These are phyloP conservation scores for Drosophila subsilvestris DNA, from an alignment of 2,888 invertebrate genomes.

Conservation along the genomic window DNA sequence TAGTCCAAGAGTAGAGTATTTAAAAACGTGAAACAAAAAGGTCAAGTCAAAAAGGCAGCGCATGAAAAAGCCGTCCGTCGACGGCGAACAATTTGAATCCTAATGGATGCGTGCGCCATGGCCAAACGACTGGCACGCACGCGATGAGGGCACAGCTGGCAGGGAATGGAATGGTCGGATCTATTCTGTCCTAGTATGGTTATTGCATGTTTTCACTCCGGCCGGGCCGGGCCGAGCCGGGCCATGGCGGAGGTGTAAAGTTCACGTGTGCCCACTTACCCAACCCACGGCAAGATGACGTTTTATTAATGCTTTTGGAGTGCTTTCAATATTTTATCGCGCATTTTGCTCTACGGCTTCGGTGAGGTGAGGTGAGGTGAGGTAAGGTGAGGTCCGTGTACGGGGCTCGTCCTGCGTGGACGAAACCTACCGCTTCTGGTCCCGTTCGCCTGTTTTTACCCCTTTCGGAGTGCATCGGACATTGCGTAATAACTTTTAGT, in stretches of 20 bases:
- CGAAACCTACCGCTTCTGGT: conserved; percentile 60
- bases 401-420: conserved; percentile 30
- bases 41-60: conserved; percentile 62
- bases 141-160: conserved; percentile 68
- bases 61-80: conserved; percentile 60
- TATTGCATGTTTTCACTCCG: too few relatives aligned
- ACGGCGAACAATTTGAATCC: conserved; percentile 75
- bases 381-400: not conserved
- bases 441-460: conserved; percentile 46
- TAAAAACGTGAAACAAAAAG: conserved; percentile 36
- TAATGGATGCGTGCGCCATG: conserved; percentile 76
- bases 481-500: conserved; percentile 75
- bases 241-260: conserved; percentile 81
- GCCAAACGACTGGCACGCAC: conserved; percentile 73
- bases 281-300: conserved; percentile 41
- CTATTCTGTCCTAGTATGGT: not conserved
- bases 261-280: conserved; percentile 81
- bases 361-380: conserved; percentile 3
- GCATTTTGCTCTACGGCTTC: conserved; percentile 56
- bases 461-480: conserved; percentile 56
- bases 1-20: conserved; percentile 20
- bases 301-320: conserved; percentile 79
- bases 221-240: conserved; percentile 26
- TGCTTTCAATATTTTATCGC: conserved; percentile 78
- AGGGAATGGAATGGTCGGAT: conserved; percentile 14